A percentile compares a stretch with the other conserved stretches of the same genome.
These are phyloP conservation scores for Ganaspis brasiliensis DNA, from an alignment of 2,888 invertebrate species.

Conservation along the genomic window DNA sequence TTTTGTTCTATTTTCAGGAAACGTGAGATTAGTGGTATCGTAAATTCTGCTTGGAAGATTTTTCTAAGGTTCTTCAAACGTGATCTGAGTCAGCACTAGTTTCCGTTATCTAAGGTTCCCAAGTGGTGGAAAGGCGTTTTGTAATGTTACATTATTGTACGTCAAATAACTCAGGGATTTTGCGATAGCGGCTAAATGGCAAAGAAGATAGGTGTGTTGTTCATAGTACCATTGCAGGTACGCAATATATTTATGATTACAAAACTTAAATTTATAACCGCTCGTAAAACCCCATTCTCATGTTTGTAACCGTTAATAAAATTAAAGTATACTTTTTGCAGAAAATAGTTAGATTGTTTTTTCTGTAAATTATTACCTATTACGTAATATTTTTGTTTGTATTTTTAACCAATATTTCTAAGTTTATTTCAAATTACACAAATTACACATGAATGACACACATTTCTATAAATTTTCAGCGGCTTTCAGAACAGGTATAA, in stretches of 20 bases:
- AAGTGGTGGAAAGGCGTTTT: conserved; percentile 24
- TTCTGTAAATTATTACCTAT: no score
- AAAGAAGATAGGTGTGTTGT: conserved; percentile 1
- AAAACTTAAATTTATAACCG: conserved; percentile 23
- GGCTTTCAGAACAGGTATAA: no score
- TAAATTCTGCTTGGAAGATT: conserved; percentile 16
- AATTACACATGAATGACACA: no score
- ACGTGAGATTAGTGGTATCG: conserved; percentile 13
- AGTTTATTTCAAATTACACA: no score
- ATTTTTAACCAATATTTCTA: no score
- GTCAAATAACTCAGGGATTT: conserved; percentile 36
- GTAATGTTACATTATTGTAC: conserved; percentile 20
- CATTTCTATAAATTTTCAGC: no score
- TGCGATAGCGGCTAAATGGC: conserved; percentile 28
- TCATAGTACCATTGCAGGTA: background rate
- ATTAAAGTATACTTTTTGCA: background rate
- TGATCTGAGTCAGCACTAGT: conserved; percentile 33
- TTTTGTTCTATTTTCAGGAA: conserved; percentile 6
- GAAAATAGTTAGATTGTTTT: no score
- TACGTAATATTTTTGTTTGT: no score
- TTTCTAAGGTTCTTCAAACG: conserved; percentile 31
- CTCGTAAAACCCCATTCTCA: background rate
- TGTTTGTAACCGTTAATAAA: background rate
- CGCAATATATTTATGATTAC: background rate
- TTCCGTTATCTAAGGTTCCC: conserved; percentile 38